Evolutionary conservation across 2,888 invertebrate genomes (phyloP).

Genomic region (Drosophila recens): DNA sequence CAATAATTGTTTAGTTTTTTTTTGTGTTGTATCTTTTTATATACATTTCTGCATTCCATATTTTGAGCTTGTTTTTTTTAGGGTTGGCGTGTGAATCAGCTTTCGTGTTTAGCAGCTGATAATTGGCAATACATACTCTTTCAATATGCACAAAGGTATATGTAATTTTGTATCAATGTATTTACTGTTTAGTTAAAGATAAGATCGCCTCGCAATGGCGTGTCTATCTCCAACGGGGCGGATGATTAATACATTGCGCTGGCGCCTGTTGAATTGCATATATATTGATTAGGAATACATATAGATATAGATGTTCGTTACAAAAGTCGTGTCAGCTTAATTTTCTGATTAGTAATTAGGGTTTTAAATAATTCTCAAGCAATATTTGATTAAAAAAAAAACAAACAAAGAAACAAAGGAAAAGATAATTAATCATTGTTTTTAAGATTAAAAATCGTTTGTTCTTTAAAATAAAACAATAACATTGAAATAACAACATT

Average conservation of each 20-base stretch:
- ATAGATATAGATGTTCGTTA: neutral
- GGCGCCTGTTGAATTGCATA: constrained; percentile 59
- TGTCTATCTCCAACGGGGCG: constrained; percentile 16
- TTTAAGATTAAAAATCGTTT: no score
- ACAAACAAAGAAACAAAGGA: no score
- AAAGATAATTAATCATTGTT: no score
- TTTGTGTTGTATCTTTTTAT: neutral
- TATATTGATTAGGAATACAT: constrained; percentile 15
- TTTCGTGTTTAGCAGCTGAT: constrained; percentile 47
- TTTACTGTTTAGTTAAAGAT: constrained; percentile 28
- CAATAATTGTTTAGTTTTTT: constrained; percentile 44
- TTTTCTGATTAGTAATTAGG: neutral
- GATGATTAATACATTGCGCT: constrained; percentile 44
- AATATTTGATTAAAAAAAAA: no score
- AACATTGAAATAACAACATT: no score
- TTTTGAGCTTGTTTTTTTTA: constrained; percentile 13
- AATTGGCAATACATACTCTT: constrained; percentile 29
- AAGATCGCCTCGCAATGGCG: constrained; percentile 16
- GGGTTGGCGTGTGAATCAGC: constrained; percentile 62
- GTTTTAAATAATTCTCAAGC: neutral
- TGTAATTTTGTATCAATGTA: constrained; percentile 11
- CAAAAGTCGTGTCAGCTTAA: neutral
- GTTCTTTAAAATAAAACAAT: no score
- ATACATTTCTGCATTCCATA: constrained; percentile 21
- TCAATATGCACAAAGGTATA: constrained; percentile 8